Percentiles rank a stretch among this genome's conserved stretches.
Evolutionary conservation across 2,113 vertebrate genomes (phyloP).

Genomic region (Ciconia maguari): DNA sequence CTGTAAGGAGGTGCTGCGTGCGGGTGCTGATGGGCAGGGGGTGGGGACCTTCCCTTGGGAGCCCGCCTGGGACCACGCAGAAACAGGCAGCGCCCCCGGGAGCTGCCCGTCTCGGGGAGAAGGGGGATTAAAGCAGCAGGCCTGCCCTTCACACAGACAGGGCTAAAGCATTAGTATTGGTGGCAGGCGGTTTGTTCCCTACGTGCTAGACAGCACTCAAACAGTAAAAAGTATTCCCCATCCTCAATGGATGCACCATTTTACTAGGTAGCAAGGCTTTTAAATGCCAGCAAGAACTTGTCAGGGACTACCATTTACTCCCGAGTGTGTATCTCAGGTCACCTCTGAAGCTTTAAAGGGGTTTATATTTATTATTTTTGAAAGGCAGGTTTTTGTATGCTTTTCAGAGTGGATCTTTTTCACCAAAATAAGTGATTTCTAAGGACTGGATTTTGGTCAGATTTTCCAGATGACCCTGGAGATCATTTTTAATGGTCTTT

Average conservation of each 20-base stretch:
- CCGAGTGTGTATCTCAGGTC: neutral
- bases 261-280: constrained; percentile 12
- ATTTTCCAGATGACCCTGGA: neutral
- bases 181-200: neutral
- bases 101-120: rapidly evolving
- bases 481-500: neutral
- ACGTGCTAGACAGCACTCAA: constrained; percentile 50
- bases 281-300: constrained; percentile 25
- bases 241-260: neutral
- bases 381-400: neutral
- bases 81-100: rapidly evolving
- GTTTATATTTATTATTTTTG: neutral
- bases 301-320: neutral
- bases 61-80: neutral
- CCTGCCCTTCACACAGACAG: neutral
- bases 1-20: rapidly evolving
- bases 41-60: neutral
- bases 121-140: neutral
- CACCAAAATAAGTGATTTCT: neutral
- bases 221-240: neutral
- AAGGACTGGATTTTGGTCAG: neutral
- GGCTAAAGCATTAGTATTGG: neutral
- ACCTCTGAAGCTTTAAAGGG: constrained; percentile 21
- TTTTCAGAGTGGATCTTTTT: neutral
- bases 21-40: neutral